Percentiles rank a stretch among this genome's conserved stretches.
Evolutionary conservation across 2,888 invertebrate genomes (phyloP).

Genomic region (Drosophila hamatofila): DNA sequence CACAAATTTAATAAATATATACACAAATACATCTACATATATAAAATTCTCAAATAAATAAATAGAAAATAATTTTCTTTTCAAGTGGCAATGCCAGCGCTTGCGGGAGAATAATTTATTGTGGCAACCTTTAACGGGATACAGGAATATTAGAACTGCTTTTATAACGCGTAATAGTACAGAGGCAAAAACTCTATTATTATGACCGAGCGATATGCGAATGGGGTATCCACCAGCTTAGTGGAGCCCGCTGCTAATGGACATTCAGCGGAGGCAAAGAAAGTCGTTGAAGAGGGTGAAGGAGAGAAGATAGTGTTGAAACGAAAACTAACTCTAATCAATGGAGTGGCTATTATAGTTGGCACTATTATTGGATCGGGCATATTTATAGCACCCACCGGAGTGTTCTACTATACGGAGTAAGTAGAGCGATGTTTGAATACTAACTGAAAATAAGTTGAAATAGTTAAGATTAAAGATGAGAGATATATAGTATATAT

Average conservation of each 20-base stretch:
- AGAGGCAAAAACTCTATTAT: conserved; percentile 3
- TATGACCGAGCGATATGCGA: conserved; percentile 81
- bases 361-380: conserved; percentile 96
- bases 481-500: background rate
- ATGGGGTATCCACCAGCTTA: conserved; percentile 77
- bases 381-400: conserved; percentile 96
- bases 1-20: no score
- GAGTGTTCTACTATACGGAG: conserved; percentile 89
- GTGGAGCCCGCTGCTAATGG: conserved; percentile 58
- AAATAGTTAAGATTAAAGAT: background rate
- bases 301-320: conserved; percentile 89
- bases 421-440: conserved; percentile 84
- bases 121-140: conserved; percentile 4
- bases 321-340: conserved; percentile 93
- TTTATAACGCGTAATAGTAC: background rate
- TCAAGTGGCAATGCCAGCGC: conserved; percentile 64
- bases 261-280: conserved; percentile 16
- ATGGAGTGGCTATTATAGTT: conserved; percentile 95
- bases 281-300: background rate
- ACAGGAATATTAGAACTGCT: conserved; percentile 8
- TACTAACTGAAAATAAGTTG: background rate
- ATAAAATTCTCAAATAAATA: background rate
- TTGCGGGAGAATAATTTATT: conserved; percentile 22
- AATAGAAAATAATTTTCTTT: background rate
- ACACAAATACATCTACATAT: background rate